Evolutionary conservation across 2,888 invertebrate genomes (phyloP).

Genomic region (Cryptus viduatorius): DNA sequence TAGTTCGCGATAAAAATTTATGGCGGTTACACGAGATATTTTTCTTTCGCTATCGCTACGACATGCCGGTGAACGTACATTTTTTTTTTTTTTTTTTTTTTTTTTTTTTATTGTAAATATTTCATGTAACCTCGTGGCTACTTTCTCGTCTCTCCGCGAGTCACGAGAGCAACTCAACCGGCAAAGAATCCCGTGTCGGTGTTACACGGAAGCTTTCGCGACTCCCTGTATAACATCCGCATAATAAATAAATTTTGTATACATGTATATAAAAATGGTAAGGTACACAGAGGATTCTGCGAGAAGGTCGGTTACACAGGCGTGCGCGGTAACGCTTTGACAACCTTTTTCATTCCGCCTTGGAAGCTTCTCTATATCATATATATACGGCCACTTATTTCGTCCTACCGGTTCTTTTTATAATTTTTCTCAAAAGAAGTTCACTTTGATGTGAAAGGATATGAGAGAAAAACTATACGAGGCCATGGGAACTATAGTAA

Average conservation of each 20-base stretch:
- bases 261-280: background rate
- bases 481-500: slow-evolving; percentile 8
- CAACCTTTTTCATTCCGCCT: slow-evolving; percentile 60
- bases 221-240: too few relatives aligned
- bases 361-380: slow-evolving; percentile 45
- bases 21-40: background rate
- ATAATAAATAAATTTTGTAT: slow-evolving; percentile 15
- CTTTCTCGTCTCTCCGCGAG: background rate
- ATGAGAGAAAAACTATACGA: slow-evolving; percentile 9
- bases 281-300: background rate
- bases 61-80: background rate
- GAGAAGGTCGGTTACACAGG: slow-evolving; percentile 21
- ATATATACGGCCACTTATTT: slow-evolving; percentile 11
- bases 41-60: background rate
- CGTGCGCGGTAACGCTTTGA: slow-evolving; percentile 50
- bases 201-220: slow-evolving; percentile 5
- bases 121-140: slow-evolving; percentile 18
- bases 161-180: slow-evolving; percentile 4
- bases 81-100: slow-evolving; percentile 8
- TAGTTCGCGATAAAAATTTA: background rate
- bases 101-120: background rate
- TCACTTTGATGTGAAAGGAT: slow-evolving; percentile 63
- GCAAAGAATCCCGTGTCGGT: slow-evolving; percentile 27
- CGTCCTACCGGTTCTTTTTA: slow-evolving; percentile 7
- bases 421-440: slow-evolving; percentile 43